Base-by-base conservation (phyloP, 2,113 vertebrate genomes). In the Atlantisia rogersi region DNA sequence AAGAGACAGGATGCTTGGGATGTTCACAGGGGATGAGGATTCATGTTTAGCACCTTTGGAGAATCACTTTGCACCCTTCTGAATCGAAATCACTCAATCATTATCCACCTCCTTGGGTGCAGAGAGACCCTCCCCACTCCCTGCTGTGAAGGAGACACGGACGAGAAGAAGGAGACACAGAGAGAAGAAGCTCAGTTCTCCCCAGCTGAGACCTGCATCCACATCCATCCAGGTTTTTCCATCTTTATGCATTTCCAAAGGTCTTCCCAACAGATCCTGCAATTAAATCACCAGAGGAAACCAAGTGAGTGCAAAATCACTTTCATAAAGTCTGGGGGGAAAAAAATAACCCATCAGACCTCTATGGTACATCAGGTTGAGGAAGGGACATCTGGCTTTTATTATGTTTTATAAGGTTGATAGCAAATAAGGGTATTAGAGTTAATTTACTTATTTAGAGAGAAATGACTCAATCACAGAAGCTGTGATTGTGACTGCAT, bases 341-440 rank as follows among this genome's bases (percentile, higher is more conserved):
- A 55, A 84, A 74, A 90, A 92, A 92, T 58, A 91, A 95, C 32
- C 82, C 79, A 79, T 88, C 1, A 24, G 94, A 82, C 74, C 80
- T 95, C 92, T 10, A 46, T 35, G 21, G 91, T n/a, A 60, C 82
- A 91, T 96, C 97, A 97, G 94, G 95, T 94, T 93, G 26, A 94
- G 90, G 96, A 92, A 86, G 88, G 81, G 90, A 98, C 99, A 99
- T 99, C 99, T 99, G 99, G 98, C 98, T 99, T 99, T 97, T 86
- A 97, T 99, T 99, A 99, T 56, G 93, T 95, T 92, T 97, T 96
- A 98, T 98, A 98, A 98, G 98, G 98, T 98, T 97, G 98, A 99
- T 98, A 98, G 98, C 98, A 98, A 98, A 98, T 98, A 98, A 98
- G 98, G 98, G 98, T 98, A 99, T 99, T 99, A 99, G 98, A 98